These are phyloP conservation scores for Lepilemur ruficaudatus DNA, from an alignment of 2,797 vertebrate genomes.

Conservation along the genomic window DNA sequence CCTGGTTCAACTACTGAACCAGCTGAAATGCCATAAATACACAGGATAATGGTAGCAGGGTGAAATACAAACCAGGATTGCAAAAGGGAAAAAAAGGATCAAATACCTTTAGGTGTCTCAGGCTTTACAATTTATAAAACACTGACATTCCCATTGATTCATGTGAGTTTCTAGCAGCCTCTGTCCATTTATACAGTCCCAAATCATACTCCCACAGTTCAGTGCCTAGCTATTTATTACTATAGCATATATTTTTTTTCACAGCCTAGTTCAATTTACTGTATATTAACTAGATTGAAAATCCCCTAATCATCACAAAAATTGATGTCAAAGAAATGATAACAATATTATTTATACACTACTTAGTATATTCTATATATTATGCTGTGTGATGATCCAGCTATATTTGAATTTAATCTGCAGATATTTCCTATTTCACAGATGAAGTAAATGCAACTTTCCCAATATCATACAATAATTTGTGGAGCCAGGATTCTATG, in stretches of 20 bases:
- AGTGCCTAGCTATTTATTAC: neutral
- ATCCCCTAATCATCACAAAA: neutral
- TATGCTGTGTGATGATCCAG: neutral
- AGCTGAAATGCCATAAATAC: neutral
- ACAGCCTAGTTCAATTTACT: neutral
- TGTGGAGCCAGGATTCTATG: neutral
- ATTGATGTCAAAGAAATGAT: neutral
- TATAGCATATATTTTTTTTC: neutral
- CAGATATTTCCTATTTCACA: neutral
- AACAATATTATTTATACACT: neutral
- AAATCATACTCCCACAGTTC: neutral
- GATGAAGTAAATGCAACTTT: neutral
- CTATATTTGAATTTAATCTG: neutral
- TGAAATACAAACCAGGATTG: neutral
- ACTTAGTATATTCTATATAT: neutral
- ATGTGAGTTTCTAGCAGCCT: neutral
- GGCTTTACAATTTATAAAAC: neutral
- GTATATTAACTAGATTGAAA: slow-evolving; percentile 23
- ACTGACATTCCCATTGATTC: neutral
- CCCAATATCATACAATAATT: neutral
- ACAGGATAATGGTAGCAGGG: neutral
- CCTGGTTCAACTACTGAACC: neutral
- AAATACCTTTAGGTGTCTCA: neutral
- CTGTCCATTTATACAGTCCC: slow-evolving; percentile 38
- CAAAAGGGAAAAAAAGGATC: neutral